Evolutionary conservation across 1,140 invertebrate genomes (phyloP), one percentile per base, ranked within the genome.

Genomic region (Arctopsyche grandis): DNA sequence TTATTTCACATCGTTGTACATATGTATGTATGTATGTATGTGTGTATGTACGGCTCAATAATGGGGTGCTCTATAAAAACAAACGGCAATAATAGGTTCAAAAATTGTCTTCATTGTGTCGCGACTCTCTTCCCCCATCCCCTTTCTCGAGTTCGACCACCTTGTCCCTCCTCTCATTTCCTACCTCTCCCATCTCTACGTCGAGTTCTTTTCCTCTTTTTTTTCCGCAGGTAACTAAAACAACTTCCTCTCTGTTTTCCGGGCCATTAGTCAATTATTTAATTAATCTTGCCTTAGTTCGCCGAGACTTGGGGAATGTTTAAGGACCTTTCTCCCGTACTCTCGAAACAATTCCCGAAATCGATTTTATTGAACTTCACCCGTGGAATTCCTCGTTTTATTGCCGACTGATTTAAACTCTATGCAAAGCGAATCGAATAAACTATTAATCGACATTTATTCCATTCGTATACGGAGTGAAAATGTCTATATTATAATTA

Each of bases 241-340:
- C 81, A 82, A 82, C 81, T 79, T 82, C 81, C 81, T 79, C 76
- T 66, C 78, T 24, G 81, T 70, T 82, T 82, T 81, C 78, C 75
- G 81, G 75, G 63, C 81, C 81, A 82, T 82, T 82, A 82, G 81
- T 78, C 81, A 80, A 82, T 82, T 82, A 82, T 82, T 79, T 82
- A 82, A 82, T 82, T 82, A 82, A 82, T 82, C 79, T 80, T 70
- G 44, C 29, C 76, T 77, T 56, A 77, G 76, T 77, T 77, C 76
- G 24, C 74, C 73, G 48, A 16, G 73, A 75, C 73, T 63, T 44
- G 56, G 74, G 74, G 74, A 76, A 76, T 76, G 74, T 76, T 76
- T 76, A 63, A 77, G 79, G 52, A 66, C 46, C 0, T 21, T 7
- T 29, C 43, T 48, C 74, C 43, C 73, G 14, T 77, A 78, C 69